These are phyloP conservation scores for Tetanocera ferruginea DNA, from an alignment of 2,888 invertebrate genomes.

Conservation along the genomic window DNA sequence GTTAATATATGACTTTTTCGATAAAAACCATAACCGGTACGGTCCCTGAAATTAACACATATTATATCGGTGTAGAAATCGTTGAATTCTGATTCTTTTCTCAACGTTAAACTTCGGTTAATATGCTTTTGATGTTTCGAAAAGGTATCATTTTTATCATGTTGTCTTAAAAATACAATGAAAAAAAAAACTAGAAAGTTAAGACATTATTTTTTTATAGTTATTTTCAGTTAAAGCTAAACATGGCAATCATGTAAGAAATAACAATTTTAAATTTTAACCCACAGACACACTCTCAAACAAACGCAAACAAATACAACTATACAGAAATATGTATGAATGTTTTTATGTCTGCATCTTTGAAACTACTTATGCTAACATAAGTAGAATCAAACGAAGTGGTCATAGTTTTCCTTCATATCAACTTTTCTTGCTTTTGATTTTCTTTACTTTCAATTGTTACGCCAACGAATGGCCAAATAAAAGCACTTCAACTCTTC, in stretches of 20 bases:
- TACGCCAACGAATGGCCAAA: conserved; percentile 4
- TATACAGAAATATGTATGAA: neutral
- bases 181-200: too few relatives aligned
- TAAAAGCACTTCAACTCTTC: conserved; percentile 19
- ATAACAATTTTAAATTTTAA: neutral
- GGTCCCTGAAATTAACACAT: too few relatives aligned
- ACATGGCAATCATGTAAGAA: neutral
- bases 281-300: neutral
- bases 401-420: neutral
- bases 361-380: neutral
- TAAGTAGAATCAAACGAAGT: neutral
- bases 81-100: too few relatives aligned
- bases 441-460: neutral
- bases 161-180: too few relatives aligned
- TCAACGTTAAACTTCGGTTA: too few relatives aligned
- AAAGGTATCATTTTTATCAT: too few relatives aligned
- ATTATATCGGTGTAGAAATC: too few relatives aligned
- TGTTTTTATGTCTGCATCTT: neutral
- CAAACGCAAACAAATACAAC: neutral
- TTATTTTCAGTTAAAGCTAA: too few relatives aligned
- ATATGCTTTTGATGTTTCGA: too few relatives aligned
- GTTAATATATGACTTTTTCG: too few relatives aligned
- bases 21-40: too few relatives aligned
- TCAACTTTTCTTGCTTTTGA: neutral
- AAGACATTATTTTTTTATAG: too few relatives aligned